A percentile compares a stretch with the other conserved stretches of the same genome.
Evolutionary conservation across 1,140 invertebrate genomes (phyloP).

Genomic region (Eriocheir sinensis): DNA sequence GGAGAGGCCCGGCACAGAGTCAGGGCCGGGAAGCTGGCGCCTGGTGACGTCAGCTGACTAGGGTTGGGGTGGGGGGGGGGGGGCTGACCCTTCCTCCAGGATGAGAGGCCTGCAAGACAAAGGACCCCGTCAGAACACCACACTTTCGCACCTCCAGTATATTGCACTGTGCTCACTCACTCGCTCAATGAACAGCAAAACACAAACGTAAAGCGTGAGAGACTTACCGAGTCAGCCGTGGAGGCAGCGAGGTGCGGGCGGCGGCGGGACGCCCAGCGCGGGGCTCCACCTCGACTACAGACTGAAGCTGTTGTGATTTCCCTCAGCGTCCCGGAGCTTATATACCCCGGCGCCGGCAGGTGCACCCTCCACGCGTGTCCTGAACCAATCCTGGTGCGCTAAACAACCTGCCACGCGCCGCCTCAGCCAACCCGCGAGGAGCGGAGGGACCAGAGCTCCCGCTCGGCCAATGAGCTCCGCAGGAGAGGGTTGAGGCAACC

Average conservation of each 20-base stretch:
- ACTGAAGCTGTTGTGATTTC: slow-evolving; percentile 74
- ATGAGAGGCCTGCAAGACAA: slow-evolving; percentile 53
- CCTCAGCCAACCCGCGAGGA: slow-evolving; percentile 47
- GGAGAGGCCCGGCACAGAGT: slow-evolving; percentile 23
- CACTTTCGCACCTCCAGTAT: neutral
- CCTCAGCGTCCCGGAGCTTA: slow-evolving; percentile 37
- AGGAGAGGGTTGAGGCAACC: slow-evolving; percentile 49
- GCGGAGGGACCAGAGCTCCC: slow-evolving; percentile 56
- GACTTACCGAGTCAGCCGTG: slow-evolving; percentile 66
- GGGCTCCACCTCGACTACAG: slow-evolving; percentile 50
- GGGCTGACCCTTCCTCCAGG: slow-evolving; percentile 34
- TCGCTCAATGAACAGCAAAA: neutral
- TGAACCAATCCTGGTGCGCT: slow-evolving; percentile 64
- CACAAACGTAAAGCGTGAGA: neutral
- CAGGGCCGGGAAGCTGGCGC: slow-evolving; percentile 32
- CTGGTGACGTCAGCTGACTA: slow-evolving; percentile 70
- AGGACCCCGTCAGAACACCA: slow-evolving; percentile 15
- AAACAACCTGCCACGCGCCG: slow-evolving; percentile 75
- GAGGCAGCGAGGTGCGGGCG: neutral
- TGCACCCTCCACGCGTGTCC: slow-evolving; percentile 71
- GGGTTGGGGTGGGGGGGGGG: slow-evolving; percentile 1
- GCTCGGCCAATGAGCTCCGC: slow-evolving; percentile 44
- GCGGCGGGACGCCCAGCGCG: neutral
- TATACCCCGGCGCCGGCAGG: slow-evolving; percentile 68
- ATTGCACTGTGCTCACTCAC: neutral